These are phyloP conservation scores for Scartelaos histophorus DNA, from an alignment of 2,113 vertebrate genomes.

Conservation along the genomic window DNA sequence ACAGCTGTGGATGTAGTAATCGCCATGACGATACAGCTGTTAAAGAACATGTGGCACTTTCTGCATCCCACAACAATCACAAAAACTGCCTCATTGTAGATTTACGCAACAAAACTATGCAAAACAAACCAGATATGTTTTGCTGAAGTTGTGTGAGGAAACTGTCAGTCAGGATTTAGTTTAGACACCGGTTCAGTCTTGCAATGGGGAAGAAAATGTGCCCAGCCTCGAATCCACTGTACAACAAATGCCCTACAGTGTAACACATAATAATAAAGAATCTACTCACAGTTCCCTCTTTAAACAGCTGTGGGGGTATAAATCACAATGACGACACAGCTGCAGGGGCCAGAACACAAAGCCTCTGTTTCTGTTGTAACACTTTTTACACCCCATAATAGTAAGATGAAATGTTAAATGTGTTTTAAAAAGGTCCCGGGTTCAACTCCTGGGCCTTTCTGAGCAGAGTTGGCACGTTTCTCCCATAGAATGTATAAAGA, in stretches of 20 bases:
- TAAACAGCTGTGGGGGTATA: conserved; percentile 58
- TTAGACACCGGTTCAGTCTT: background rate
- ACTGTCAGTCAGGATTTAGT: background rate
- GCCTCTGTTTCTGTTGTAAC: background rate
- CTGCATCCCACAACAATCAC: conserved; percentile 22
- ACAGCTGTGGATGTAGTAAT: conserved; percentile 57
- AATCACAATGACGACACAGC: conserved; percentile 49
- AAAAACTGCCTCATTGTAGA: conserved; percentile 18
- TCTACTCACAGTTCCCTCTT: conserved; percentile 42
- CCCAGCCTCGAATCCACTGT: background rate
- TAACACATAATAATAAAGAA: background rate
- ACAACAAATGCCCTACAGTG: background rate
- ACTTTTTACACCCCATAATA: conserved; percentile 22
- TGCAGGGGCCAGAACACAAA: conserved; percentile 25
- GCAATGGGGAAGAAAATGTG: background rate
- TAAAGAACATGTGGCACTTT: conserved; percentile 6
- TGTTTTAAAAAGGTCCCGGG: too few relatives aligned
- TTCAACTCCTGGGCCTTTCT: too few relatives aligned
- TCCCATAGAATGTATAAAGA: too few relatives aligned
- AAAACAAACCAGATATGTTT: background rate
- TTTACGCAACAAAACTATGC: background rate
- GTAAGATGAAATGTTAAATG: background rate
- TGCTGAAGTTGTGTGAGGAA: background rate
- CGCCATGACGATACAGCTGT: conserved; percentile 50
- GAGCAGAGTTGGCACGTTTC: too few relatives aligned